These are phyloP conservation scores for Melanotaenia trifasciata DNA, from an alignment of 2,797 vertebrate genomes.

Conservation along the genomic window DNA sequence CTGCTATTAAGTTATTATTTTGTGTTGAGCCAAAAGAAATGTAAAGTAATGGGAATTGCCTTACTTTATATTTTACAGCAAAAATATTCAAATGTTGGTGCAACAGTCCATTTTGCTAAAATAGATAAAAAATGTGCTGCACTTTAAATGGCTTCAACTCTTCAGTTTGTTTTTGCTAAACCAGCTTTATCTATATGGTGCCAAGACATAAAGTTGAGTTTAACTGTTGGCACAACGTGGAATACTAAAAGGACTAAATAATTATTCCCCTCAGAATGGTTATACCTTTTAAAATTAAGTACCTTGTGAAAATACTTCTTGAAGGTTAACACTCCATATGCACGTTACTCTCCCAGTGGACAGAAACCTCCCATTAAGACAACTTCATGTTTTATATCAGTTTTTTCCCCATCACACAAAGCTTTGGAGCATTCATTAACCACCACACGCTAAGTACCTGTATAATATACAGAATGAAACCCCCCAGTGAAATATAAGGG, in stretches of 20 bases:
- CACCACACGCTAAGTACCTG: constrained; percentile 68
- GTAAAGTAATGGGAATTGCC: background rate
- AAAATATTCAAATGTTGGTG: constrained; percentile 14
- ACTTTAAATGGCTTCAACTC: constrained; percentile 24
- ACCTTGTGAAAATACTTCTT: constrained; percentile 71
- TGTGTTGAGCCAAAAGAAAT: background rate
- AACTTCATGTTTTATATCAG: constrained; percentile 65
- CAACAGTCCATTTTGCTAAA: constrained; percentile 14
- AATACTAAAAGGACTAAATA: constrained; percentile 64
- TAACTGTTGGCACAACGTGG: constrained; percentile 47
- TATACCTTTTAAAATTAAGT: constrained; percentile 72
- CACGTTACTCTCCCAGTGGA: constrained; percentile 64
- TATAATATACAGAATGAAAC: constrained; percentile 62
- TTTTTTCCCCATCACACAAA: constrained; percentile 49
- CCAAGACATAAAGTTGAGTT: constrained; percentile 39
- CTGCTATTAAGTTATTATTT: background rate
- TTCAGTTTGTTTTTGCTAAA: constrained; percentile 4
- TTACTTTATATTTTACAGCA: background rate
- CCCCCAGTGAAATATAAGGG: constrained; percentile 61
- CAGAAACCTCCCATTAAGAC: constrained; percentile 68
- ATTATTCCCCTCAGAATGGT: constrained; percentile 71
- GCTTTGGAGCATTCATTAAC: constrained; percentile 75
- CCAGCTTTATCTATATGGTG: constrained; percentile 35
- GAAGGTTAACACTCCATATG: constrained; percentile 71
- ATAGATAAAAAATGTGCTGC: constrained; percentile 4